phyloP scores from a whole-genome alignment of 2,797 vertebrate species.

The Dryobates pubescens region DNA sequence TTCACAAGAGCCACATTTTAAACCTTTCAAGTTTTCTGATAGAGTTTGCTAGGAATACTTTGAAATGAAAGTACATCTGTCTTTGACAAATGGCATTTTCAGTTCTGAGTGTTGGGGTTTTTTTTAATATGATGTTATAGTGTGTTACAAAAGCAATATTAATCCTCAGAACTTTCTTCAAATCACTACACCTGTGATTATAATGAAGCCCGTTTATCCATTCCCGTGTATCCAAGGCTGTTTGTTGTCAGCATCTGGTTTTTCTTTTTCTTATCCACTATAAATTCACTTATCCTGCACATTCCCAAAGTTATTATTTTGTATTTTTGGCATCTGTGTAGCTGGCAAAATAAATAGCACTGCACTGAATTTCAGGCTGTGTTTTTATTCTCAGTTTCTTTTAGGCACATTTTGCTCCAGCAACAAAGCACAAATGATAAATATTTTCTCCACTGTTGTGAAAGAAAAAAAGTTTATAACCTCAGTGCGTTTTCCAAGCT shows the following conservation, averaged over 20 bases:
- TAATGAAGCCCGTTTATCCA: conserved; percentile 24
- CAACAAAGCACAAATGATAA: not conserved
- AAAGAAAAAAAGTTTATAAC: conserved; percentile 46
- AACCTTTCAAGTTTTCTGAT: conserved; percentile 74
- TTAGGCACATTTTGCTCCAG: conserved; percentile 15
- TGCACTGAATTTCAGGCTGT: conserved; percentile 16
- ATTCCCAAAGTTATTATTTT: conserved; percentile 35
- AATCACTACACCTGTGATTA: conserved; percentile 42
- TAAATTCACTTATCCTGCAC: not conserved
- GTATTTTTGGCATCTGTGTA: conserved; percentile 16
- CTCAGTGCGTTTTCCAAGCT: conserved; percentile 66
- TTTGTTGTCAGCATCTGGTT: conserved; percentile 2
- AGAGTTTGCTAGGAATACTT: conserved; percentile 64
- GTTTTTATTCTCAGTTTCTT: conserved; percentile 40
- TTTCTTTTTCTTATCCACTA: not conserved
- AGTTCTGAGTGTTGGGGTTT: not conserved
- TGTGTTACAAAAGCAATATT: conserved; percentile 56
- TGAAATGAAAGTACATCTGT: conserved; percentile 69
- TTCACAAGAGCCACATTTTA: conserved; percentile 72
- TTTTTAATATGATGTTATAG: conserved; percentile 38
- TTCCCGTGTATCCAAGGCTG: not conserved
- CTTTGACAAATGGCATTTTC: conserved; percentile 61
- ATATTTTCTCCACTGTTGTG: conserved; percentile 48
- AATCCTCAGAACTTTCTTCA: conserved; percentile 60
- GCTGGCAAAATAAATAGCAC: not conserved